Conservation (phyloP, 2,113 vertebrate genomes). For the Platichthys stellatus region DNA sequence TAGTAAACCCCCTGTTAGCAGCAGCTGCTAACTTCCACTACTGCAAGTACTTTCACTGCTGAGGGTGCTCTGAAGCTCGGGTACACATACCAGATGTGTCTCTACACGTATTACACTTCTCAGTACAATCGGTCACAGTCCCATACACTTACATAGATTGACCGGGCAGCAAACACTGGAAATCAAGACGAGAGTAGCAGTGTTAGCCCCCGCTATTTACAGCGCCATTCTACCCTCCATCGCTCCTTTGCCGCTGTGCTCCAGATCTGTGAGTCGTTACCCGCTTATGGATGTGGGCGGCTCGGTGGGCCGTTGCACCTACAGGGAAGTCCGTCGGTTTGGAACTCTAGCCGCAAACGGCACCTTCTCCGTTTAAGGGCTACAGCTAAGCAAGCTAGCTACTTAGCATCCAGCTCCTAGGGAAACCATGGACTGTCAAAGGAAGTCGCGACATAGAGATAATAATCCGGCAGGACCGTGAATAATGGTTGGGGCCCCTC, state of each 20-base stretch:
- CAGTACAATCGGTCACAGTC: no score
- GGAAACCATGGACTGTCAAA: slow-evolving; percentile 25
- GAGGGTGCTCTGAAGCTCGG: no score
- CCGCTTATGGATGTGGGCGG: no score
- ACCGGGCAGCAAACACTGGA: not conserved
- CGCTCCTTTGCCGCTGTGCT: not conserved
- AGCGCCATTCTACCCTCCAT: not conserved
- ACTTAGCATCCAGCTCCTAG: slow-evolving; percentile 3
- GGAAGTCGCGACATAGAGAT: not conserved
- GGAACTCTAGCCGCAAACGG: not conserved
- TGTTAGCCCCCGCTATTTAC: slow-evolving; percentile 42
- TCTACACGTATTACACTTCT: not conserved
- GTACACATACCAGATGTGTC: accelerated
- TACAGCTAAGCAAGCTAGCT: slow-evolving; percentile 26
- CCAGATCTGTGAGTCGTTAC: not conserved
- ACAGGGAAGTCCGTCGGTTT: not conserved
- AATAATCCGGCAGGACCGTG: no score
- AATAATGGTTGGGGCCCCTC: no score
- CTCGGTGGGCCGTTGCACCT: no score
- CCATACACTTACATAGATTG: not conserved
- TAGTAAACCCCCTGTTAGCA: no score
- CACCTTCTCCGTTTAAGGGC: not conserved
- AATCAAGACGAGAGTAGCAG: not conserved
- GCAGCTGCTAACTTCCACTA: not conserved
- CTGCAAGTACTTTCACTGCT: no score